A percentile compares a stretch with the other conserved stretches of the same genome.
phyloP scores from a whole-genome alignment of 2,888 invertebrate species.

The Meteorus cinctellus region DNA sequence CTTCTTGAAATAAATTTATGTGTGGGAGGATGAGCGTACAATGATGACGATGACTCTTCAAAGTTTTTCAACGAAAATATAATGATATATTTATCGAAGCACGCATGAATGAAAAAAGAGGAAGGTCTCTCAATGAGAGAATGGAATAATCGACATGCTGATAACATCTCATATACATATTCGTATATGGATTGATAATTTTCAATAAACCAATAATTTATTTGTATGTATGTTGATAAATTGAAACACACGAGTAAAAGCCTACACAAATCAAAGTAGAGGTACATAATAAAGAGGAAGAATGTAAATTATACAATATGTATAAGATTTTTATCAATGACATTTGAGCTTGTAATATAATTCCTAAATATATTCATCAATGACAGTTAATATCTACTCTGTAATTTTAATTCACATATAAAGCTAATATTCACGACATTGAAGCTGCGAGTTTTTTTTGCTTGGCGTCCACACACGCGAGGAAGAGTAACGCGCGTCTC shows the following conservation, averaged over 20 bases:
- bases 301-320: too few species aligned
- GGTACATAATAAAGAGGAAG: background rate
- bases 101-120: constrained; percentile 16
- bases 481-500: constrained; percentile 11
- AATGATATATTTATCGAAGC: constrained; percentile 16
- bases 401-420: too few species aligned
- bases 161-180: constrained; percentile 68
- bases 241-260: constrained; percentile 19
- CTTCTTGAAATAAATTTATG: constrained; percentile 20
- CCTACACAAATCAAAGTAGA: background rate
- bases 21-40: constrained; percentile 45
- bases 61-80: constrained; percentile 35
- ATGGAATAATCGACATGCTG: constrained; percentile 65
- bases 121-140: constrained; percentile 55
- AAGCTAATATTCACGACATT: too few species aligned
- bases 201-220: constrained; percentile 67
- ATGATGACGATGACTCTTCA: constrained; percentile 32
- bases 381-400: too few species aligned
- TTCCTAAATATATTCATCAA: too few species aligned
- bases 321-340: too few species aligned
- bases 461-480: background rate
- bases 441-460: too few species aligned
- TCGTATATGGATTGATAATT: constrained; percentile 42
- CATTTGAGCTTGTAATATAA: too few species aligned
- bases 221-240: constrained; percentile 54